phyloP scores from a whole-genome alignment of 2,113 vertebrate species.

The Ictalurus furcatus region DNA sequence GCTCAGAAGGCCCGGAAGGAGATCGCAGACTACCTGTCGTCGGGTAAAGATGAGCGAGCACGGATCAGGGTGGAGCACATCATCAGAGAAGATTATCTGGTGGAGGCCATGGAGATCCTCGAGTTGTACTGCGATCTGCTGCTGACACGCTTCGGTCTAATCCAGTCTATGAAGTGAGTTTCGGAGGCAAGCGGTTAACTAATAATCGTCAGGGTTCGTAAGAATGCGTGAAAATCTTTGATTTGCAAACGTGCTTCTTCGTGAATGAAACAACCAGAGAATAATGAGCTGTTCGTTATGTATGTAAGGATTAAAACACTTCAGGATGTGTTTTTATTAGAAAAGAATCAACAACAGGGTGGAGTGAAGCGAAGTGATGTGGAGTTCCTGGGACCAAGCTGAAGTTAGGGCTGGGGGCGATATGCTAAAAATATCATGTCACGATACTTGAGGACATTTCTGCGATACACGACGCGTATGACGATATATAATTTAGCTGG shows the following conservation, averaged over 20 bases:
- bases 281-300: background rate
- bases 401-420: background rate
- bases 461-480: too few species aligned
- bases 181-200: background rate
- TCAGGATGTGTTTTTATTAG: background rate
- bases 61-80: constrained; percentile 97
- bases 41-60: constrained; percentile 93
- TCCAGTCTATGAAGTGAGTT: constrained; percentile 97
- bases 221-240: background rate
- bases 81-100: constrained; percentile 96
- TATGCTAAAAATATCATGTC: too few species aligned
- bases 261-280: background rate
- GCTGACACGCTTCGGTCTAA: constrained; percentile 91
- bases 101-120: constrained; percentile 99
- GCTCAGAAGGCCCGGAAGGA: constrained; percentile 97
- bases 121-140: constrained; percentile 96
- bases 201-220: background rate
- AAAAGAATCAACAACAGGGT: background rate
- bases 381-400: background rate
- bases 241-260: background rate
- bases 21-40: constrained; percentile 95
- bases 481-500: too few species aligned
- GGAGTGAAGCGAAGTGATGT: background rate
- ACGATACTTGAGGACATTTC: too few species aligned
- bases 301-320: background rate